These are phyloP conservation scores for Schizaphis graminum DNA, from an alignment of 2,888 invertebrate genomes.

Conservation along the genomic window DNA sequence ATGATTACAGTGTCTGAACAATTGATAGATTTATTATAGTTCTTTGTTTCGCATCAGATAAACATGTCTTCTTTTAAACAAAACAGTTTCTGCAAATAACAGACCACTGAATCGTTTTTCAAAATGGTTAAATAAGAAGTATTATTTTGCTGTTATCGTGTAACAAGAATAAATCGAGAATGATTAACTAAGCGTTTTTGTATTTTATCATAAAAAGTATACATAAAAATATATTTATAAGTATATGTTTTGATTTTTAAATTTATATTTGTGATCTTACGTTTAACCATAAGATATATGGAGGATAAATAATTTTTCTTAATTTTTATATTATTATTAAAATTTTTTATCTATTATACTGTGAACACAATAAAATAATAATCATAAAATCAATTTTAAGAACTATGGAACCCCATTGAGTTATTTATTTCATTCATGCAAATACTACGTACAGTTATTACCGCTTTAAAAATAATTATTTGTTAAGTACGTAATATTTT, in stretches of 20 bases:
- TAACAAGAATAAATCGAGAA: not conserved
- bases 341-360: not conserved
- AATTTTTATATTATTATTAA: not conserved
- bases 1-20: constrained; percentile 25
- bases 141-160: not conserved
- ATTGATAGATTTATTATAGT: constrained; percentile 52
- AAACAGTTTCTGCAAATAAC: not conserved
- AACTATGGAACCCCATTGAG: not conserved
- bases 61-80: constrained; percentile 43
- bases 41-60: constrained; percentile 39
- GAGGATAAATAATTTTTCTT: not conserved
- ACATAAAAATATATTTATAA: not conserved
- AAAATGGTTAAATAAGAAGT: not conserved
- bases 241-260: not conserved
- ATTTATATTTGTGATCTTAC: not conserved
- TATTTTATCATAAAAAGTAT: not conserved
- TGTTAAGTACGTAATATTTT: not conserved
- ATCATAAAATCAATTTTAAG: not conserved
- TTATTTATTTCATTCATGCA: not conserved
- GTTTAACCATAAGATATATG: not conserved
- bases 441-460: not conserved
- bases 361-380: not conserved
- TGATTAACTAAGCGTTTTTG: constrained; percentile 9
- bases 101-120: not conserved
- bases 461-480: not conserved